Base-by-base conservation (phyloP, 2,888 invertebrate genomes). In the Graphium colonna region DNA sequence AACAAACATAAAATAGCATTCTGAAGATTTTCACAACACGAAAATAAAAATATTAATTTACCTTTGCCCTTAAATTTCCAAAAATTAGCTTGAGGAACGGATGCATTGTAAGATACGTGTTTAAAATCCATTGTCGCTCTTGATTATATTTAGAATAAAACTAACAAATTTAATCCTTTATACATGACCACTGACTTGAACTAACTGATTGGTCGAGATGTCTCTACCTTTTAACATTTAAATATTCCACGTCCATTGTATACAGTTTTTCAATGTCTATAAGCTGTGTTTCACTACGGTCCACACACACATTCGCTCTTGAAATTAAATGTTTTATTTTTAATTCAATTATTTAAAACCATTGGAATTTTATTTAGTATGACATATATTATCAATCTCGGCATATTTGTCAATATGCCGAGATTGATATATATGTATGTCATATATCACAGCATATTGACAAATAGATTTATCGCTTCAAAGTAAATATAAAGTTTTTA, bases 31-130 rank as follows among this genome's bases (percentile, higher is more conserved):
- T n/a, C n/a, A n/a, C n/a, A n/a, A n/a, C n/a, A n/a, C n/a, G n/a
- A n/a, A n/a, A n/a, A n/a, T 1, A 13, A 43, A 38, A n/a, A 17
- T 16, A 21, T 33, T 21, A 21, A 21, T 13, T 12, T 12, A 36
- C 36, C 36, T 36, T 36, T 36, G n/a, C 53, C 44, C 7, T 44
- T 18, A n/a, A 53, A 49, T 13, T 53, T 18, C 53, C 53, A 53
- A 40, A 53, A 33, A 38, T n/a, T 31, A 10, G 28, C 5, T 4
- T 26, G 1, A 4, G 15, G 9, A 1, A 31, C 12, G 0, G 48
- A 31, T 18, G n/a, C 44, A 33, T 53, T 53, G 0, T 17, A 7
- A 1, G 5, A 1, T n/a, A 8, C 38, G n/a, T 18, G 8, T 21
- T 42, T 42, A n/a, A 21, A 26, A 21, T 1, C 42, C 42, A 42